A percentile compares a stretch with the other conserved stretches of the same genome.
Conservation (phyloP, 1,140 invertebrate genomes). For the Drosophila prosaltans region DNA sequence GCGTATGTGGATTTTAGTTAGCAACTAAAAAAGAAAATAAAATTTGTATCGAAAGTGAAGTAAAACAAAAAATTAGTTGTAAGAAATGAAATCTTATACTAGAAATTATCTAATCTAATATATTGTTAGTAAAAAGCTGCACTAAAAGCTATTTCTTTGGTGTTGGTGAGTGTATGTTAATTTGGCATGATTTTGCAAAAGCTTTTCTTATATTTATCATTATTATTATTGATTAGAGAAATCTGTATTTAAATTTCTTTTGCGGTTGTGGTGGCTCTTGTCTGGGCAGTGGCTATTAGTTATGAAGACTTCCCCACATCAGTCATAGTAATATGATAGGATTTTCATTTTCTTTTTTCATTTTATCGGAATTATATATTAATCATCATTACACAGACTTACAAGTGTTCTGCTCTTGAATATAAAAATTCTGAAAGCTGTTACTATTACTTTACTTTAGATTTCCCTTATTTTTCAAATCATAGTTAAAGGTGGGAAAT, state of each 20-base stretch:
- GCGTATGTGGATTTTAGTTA: conserved; percentile 35
- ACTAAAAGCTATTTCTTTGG: conserved; percentile 1
- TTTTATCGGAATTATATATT: neutral
- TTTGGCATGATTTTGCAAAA: neutral
- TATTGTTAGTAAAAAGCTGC: neutral
- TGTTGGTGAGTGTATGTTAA: conserved; percentile 12
- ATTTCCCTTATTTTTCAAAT: no score
- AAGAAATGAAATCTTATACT: conserved; percentile 60
- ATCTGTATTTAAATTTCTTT: neutral
- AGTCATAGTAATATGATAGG: neutral
- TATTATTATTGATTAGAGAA: neutral
- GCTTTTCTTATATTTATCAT: neutral
- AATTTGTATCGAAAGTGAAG: conserved; percentile 26
- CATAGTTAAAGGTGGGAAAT: no score
- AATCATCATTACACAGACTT: neutral
- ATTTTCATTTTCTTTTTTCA: neutral
- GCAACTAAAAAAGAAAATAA: conserved; percentile 35
- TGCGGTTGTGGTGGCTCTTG: neutral
- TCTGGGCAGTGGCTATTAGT: conserved; percentile 1
- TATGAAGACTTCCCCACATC: neutral
- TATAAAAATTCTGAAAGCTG: no score
- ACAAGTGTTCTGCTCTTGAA: no score
- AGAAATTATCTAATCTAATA: conserved; percentile 27
- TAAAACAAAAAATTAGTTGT: conserved; percentile 45
- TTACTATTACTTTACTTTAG: no score